A percentile compares a stretch with the other conserved stretches of the same genome.
These are phyloP conservation scores for Onychostoma macrolepis DNA, from an alignment of 2,113 vertebrate species.

Conservation along the genomic window DNA sequence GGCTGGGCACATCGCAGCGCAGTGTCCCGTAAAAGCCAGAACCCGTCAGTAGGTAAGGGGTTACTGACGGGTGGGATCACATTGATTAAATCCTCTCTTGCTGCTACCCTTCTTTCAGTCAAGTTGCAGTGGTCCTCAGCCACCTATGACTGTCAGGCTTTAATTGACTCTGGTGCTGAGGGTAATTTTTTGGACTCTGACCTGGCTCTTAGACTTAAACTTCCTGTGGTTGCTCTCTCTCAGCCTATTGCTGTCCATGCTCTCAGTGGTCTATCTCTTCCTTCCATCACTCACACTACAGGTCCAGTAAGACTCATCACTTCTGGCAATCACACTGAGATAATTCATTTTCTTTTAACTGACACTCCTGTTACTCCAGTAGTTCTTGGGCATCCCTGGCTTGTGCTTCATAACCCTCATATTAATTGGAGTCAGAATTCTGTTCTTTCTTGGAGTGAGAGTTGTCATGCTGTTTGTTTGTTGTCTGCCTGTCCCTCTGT, in stretches of 20 bases:
- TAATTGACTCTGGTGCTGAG: neutral
- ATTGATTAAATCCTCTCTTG: too few relatives aligned
- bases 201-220: neutral
- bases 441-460: neutral
- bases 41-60: neutral
- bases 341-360: neutral
- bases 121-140: too few relatives aligned
- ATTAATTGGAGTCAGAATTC: neutral
- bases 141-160: too few relatives aligned
- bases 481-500: neutral
- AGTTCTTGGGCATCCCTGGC: neutral
- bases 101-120: too few relatives aligned
- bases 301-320: neutral
- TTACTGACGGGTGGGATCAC: too few relatives aligned
- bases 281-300: neutral
- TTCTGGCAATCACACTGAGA: neutral
- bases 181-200: neutral
- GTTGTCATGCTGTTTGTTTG: neutral
- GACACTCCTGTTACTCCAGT: neutral
- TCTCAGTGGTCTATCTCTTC: neutral
- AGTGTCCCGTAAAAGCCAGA: neutral
- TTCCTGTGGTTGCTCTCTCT: neutral
- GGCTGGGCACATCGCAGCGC: neutral
- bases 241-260: neutral
- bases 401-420: neutral